Percentiles rank a stretch among this genome's conserved stretches.
Evolutionary conservation across 2,797 vertebrate species (phyloP).

Genomic region (Galaxias olidus): DNA sequence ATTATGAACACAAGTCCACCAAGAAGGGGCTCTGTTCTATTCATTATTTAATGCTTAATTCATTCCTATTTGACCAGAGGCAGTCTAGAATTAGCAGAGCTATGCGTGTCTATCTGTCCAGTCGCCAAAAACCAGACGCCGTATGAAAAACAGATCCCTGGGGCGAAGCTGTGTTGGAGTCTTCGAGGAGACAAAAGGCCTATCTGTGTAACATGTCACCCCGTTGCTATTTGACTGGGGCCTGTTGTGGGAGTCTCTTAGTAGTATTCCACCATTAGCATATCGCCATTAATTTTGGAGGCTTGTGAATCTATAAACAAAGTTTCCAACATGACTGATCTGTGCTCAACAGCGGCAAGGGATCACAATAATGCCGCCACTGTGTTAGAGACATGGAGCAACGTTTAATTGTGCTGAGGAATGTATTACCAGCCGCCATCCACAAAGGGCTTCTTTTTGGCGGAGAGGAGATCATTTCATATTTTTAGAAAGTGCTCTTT

Average conservation of each 20-base stretch:
- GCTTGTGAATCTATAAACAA: constrained; percentile 48
- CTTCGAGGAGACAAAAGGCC: constrained; percentile 49
- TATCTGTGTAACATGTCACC: constrained; percentile 57
- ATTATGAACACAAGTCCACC: constrained; percentile 20
- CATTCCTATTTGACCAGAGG: constrained; percentile 43
- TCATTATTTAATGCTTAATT: constrained; percentile 46
- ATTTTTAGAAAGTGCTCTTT: constrained; percentile 57
- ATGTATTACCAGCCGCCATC: constrained; percentile 57
- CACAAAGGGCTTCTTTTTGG: constrained; percentile 61
- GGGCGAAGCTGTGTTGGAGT: constrained; percentile 53
- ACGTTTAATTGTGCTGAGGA: constrained; percentile 57
- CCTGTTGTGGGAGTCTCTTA: constrained; percentile 16
- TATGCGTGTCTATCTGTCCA: constrained; percentile 56
- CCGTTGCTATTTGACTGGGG: constrained; percentile 35
- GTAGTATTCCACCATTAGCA: constrained; percentile 50
- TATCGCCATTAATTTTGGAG: constrained; percentile 32
- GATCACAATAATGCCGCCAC: constrained; percentile 59
- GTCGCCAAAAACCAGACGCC: constrained; percentile 65
- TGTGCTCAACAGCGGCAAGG: constrained; percentile 7
- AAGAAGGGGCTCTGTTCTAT: constrained; percentile 47
- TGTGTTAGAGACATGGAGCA: constrained; percentile 51
- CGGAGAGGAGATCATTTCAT: constrained; percentile 46
- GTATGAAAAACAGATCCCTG: constrained; percentile 61
- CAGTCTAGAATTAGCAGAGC: constrained; percentile 52
- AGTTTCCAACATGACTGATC: constrained; percentile 40